Conservation (phyloP, 2,797 vertebrate species). For the Fistularia commersonii region DNA sequence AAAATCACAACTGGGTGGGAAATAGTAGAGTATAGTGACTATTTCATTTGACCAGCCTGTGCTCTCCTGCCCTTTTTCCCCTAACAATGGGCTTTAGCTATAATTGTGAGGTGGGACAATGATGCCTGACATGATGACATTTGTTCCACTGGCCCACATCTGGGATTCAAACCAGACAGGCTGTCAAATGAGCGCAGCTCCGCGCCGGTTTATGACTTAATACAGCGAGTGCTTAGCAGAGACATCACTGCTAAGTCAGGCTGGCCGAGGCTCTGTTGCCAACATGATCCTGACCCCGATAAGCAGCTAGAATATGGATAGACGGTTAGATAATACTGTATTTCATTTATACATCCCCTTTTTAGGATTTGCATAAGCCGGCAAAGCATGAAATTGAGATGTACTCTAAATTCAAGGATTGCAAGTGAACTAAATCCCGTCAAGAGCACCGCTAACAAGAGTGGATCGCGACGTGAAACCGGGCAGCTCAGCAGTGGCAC, state of each 20-base stretch:
- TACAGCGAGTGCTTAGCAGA: neutral
- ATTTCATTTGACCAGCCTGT: too few species aligned
- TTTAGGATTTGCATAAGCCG: neutral
- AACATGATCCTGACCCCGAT: conserved; percentile 9
- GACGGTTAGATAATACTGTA: conserved; percentile 12
- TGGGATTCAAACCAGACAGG: conserved; percentile 4
- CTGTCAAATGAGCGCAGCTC: too few species aligned
- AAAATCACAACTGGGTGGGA: too few species aligned
- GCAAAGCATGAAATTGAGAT: conserved; percentile 2
- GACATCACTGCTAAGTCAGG: neutral
- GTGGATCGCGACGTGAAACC: neutral
- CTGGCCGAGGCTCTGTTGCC: too few species aligned
- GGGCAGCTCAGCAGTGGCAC: neutral
- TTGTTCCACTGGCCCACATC: conserved; percentile 1
- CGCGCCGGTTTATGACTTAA: neutral
- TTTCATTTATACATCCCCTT: conserved; percentile 3
- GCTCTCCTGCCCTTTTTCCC: too few species aligned
- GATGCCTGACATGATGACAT: neutral
- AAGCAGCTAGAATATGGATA: conserved; percentile 12
- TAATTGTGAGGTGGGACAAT: too few species aligned
- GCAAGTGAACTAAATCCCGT: neutral
- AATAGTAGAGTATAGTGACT: too few species aligned
- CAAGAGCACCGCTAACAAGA: neutral
- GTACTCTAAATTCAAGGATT: conserved; percentile 4
- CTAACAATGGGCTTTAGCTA: too few species aligned